Base-by-base conservation (phyloP, 2,797 vertebrate species). In the Eulemur albifrons region DNA sequence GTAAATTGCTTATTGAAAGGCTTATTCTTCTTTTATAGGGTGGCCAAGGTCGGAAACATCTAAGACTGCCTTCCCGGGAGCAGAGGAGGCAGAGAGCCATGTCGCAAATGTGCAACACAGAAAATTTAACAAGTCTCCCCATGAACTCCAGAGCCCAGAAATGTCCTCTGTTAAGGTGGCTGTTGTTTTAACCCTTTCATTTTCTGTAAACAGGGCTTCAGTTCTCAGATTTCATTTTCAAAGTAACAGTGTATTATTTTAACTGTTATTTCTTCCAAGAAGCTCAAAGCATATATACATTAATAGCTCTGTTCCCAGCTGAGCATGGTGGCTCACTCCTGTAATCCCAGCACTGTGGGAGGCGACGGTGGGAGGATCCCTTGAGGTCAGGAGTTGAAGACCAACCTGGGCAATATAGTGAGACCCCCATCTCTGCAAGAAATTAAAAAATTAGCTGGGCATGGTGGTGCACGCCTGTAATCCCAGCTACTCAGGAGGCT, bases 181-280 rank as follows among this genome's bases (percentile, higher is more conserved):
- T 54, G 30, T 70, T 75, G 18, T 32, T 59, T 67, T 70, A 43
- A 69, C 32, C 50, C 30, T 93, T 82, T 86, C 38, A 61, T 94
- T 52, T 95, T 63, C 50, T 93, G 21, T 54, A 77, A 92, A 20
- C 61, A 85, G 32, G 61, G 43, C 50, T 82, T 91, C 7, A 30
- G n/a, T 93, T 92, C 85, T 95, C 77, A 86, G 82, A 89, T 59
- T 84, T 80, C 35, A 43, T 79, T 89, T 94, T 69, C 93, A 95
- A 38, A 91, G 57, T 67, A 54, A 85, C 67, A 85, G 73, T 50
- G n/a, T 13, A 85, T 94, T 12, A 25, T 83, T 94, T 83, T 32
- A 89, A 91, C 15, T 43, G 35, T 70, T 65, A 69, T 27, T 92
- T 81, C n/a, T 88, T 80, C 35, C 15, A 69, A 67, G 84, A 67